A percentile compares a stretch with the other conserved stretches of the same genome.
Evolutionary conservation across 2,113 vertebrate genomes (phyloP).

Genomic region (Myrmecophaga tridactyla): DNA sequence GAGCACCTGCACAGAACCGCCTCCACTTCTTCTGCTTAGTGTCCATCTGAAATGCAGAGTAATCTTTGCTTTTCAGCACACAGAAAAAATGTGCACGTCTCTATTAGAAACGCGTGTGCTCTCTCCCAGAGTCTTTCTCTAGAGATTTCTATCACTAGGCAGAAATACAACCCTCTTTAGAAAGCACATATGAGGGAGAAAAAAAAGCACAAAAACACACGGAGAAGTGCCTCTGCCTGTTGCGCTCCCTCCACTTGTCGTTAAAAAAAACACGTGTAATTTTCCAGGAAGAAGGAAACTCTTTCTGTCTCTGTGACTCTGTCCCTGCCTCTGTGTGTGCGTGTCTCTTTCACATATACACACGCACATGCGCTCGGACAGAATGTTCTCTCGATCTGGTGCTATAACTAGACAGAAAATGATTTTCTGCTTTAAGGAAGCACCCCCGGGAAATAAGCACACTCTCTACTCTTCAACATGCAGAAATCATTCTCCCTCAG

Average conservation of each 20-base stretch:
- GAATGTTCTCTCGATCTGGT: not conserved
- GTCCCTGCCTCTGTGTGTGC: not conserved
- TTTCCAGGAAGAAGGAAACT: not conserved
- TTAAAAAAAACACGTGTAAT: not conserved
- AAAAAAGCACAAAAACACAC: not conserved
- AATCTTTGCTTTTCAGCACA: not conserved
- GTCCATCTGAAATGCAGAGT: too few relatives aligned
- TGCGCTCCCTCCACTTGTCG: not conserved
- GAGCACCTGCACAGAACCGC: accelerated
- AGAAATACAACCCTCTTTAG: too few relatives aligned
- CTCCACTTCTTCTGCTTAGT: not conserved
- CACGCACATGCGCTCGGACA: not conserved
- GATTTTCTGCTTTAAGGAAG: not conserved
- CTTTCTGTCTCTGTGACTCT: accelerated
- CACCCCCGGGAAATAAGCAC: not conserved
- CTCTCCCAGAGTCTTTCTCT: not conserved
- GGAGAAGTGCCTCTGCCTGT: not conserved
- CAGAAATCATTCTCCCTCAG: not conserved
- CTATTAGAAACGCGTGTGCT: not conserved
- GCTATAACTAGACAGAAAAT: not conserved
- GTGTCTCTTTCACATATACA: not conserved
- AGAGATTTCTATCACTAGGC: not conserved
- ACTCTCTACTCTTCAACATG: not conserved
- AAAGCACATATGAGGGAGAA: not conserved
- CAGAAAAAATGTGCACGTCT: not conserved